A percentile compares a stretch with the other conserved stretches of the same genome.
Evolutionary conservation across 2,113 vertebrate species (phyloP).

Genomic region (Hassar affinis): DNA sequence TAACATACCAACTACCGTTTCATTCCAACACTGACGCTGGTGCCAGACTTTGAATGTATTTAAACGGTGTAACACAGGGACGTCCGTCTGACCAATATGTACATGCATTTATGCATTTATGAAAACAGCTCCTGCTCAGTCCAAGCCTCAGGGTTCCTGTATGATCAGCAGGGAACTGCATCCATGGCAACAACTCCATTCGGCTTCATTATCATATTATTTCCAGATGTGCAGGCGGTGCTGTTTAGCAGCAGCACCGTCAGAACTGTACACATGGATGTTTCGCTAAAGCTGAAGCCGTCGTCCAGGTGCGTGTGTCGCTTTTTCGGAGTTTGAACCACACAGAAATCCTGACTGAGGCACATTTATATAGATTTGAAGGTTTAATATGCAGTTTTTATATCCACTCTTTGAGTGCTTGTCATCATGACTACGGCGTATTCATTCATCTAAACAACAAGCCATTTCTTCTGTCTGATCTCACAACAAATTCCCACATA

Average conservation of each 20-base stretch:
- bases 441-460: slow-evolving; percentile 1
- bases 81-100: no score
- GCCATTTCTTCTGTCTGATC: slow-evolving; percentile 4
- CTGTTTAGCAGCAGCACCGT: slow-evolving; percentile 31
- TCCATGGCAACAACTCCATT: slow-evolving; percentile 55
- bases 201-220: slow-evolving; percentile 60
- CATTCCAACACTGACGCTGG: not conserved
- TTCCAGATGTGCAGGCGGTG: slow-evolving; percentile 61
- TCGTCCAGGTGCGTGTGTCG: slow-evolving; percentile 14
- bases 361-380: not conserved
- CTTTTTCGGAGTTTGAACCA: not conserved
- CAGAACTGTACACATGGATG: slow-evolving; percentile 1
- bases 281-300: not conserved
- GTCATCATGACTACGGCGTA: not conserved
- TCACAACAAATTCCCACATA: slow-evolving; percentile 20
- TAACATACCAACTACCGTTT: not conserved
- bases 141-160: not conserved
- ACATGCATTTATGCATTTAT: not conserved
- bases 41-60: not conserved
- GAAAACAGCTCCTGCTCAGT: not conserved
- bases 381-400: no score
- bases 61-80: no score
- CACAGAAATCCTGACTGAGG: not conserved
- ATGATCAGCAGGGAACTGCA: slow-evolving; percentile 49
- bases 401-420: not conserved